Evolutionary conservation across 2,888 invertebrate genomes (phyloP).

Genomic region (Folsomia manolachei): DNA sequence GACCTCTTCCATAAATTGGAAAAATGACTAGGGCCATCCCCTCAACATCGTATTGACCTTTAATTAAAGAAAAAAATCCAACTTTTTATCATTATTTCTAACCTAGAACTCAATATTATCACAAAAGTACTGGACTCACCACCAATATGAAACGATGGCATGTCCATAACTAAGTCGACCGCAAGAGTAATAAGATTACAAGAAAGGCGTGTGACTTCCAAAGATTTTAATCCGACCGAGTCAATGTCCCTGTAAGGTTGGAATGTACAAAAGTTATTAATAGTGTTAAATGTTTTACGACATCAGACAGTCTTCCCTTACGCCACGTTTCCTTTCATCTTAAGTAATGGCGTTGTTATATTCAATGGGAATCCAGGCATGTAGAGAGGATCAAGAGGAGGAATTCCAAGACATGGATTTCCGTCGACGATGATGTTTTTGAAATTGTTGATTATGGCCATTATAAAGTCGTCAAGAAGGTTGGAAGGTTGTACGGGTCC

Average conservation of each 20-base stretch:
- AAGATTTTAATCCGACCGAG: not conserved
- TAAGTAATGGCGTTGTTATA: constrained; percentile 8
- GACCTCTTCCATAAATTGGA: constrained; percentile 23
- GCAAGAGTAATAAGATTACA: not conserved
- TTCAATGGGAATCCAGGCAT: constrained; percentile 12
- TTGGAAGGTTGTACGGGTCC: no score
- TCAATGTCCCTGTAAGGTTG: not conserved
- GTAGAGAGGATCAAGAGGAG: constrained; percentile 31
- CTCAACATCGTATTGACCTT: constrained; percentile 20
- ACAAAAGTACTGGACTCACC: not conserved
- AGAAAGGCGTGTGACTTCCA: not conserved
- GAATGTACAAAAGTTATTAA: not conserved
- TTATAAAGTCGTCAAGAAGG: constrained; percentile 23
- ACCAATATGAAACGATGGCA: not conserved
- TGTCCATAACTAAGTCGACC: not conserved
- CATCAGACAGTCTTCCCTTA: constrained; percentile 9
- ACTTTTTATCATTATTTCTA: no score
- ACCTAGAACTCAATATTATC: no score
- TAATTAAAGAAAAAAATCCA: not conserved
- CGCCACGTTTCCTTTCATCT: constrained; percentile 8
- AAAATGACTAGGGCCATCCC: constrained; percentile 13
- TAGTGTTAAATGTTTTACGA: not conserved
- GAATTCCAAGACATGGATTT: constrained; percentile 20
- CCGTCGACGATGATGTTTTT: constrained; percentile 19
- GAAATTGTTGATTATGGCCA: constrained; percentile 18